Base-by-base conservation (phyloP, 2,113 vertebrate genomes). In the Prietella phreatophila region DNA sequence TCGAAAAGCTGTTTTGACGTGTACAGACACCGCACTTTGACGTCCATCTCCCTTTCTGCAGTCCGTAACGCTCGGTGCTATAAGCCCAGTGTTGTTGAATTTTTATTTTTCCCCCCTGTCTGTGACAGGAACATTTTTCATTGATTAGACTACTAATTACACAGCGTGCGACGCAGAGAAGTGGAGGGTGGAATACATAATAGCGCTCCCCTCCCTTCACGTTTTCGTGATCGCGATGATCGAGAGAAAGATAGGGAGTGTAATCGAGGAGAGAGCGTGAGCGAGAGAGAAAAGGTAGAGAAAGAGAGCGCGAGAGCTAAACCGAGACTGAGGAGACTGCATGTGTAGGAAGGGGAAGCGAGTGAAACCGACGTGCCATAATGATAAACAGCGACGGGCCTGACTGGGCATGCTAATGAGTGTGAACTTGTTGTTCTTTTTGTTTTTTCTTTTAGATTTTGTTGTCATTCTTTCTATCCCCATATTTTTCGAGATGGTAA, bases 91-190 rank as follows among this genome's bases (percentile, higher is more conserved):
- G 42, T 55, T 19, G 22, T 25, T 9, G 42, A 15, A 63, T 53
- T 39, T 58, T 55, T n/a, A n/a, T 82, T 5, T 76, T 50, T 80
- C 36, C 36, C 36, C 36, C 36, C 17, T 33, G 53, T 4, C 84
- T 90, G 82, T 88, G 89, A 88, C 71, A 89, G 17, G 30, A 50
- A 36, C 84, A 90, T 87, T 91, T 90, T 91, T 90, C 90, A 85
- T 88, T 80, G 85, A 89, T 93, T 89, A 84, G 76, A 75, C 65
- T 83, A 58, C 86, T 92, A 88, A 92, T 93, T 92, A 89, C 83
- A 83, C 5, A 22, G 50, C n/a, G 88, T 50, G 69, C 88, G 87
- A 90, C 11, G 10, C 85, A 91, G 85, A 84, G 58, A 91, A 86
- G 83, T 60, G 17, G 88, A 86, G 76, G 79, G 82, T 76, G 85